Percentiles rank a stretch among this genome's conserved stretches.
These are phyloP conservation scores for Clusia tigrina DNA, from an alignment of 2,888 invertebrate species.

Conservation along the genomic window DNA sequence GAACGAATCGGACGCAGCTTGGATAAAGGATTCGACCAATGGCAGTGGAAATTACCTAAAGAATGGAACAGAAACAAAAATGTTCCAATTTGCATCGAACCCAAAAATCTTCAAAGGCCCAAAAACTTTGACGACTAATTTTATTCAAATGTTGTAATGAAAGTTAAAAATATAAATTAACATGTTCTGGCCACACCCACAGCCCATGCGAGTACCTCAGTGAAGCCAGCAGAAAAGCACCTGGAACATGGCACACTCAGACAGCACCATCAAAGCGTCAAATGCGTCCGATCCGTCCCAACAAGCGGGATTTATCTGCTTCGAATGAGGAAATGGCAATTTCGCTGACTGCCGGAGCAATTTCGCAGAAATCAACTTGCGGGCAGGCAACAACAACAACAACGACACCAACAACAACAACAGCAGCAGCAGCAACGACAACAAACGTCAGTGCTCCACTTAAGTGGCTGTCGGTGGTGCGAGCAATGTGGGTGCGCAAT, in stretches of 20 bases:
- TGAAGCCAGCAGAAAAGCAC: neutral
- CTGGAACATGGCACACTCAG: neutral
- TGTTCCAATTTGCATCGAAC: neutral
- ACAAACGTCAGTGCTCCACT: neutral
- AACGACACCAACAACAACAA: too few relatives aligned
- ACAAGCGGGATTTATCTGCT: conserved; percentile 8
- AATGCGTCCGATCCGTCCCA: neutral
- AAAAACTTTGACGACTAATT: too few relatives aligned
- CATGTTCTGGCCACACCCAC: neutral
- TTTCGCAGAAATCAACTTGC: neutral
- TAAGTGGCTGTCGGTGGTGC: neutral
- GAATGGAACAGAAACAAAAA: too few relatives aligned
- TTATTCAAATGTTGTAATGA: neutral
- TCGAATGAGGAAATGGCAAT: neutral
- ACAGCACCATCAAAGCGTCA: neutral
- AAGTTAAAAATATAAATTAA: neutral
- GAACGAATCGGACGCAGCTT: too few relatives aligned
- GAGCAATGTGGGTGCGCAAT: conserved; percentile 36
- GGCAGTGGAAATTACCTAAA: neutral
- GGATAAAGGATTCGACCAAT: neutral
- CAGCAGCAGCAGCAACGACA: too few relatives aligned
- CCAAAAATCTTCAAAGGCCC: neutral
- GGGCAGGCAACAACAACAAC: neutral
- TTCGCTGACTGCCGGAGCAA: neutral
- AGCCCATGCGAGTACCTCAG: neutral